A percentile compares a stretch with the other conserved stretches of the same genome.
Conservation (phyloP, 2,888 invertebrate genomes). For the Lycophotia porphyrea region DNA sequence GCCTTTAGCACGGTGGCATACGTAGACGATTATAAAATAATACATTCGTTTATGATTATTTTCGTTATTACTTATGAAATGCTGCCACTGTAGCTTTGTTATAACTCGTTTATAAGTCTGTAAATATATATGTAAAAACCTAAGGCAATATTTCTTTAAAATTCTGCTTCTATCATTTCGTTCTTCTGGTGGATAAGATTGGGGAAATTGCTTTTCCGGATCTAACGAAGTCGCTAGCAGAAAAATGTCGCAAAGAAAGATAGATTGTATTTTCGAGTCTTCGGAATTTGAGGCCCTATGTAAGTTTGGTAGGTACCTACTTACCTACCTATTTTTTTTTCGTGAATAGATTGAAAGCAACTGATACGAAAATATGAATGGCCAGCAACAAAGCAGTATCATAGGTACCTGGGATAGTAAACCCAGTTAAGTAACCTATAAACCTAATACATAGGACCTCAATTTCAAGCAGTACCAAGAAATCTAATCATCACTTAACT, state of each 20-base stretch:
- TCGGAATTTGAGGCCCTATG: background rate
- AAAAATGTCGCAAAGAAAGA: background rate
- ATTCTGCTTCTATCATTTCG: constrained; percentile 23
- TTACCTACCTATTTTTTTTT: background rate
- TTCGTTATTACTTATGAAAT: constrained; percentile 71
- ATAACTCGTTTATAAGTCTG: constrained; percentile 70
- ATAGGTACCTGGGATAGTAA: background rate
- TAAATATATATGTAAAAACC: constrained; percentile 56
- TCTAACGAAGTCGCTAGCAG: background rate
- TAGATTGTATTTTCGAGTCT: background rate
- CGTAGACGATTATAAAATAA: constrained; percentile 53
- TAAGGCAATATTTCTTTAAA: constrained; percentile 37
- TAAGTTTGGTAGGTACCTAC: constrained; percentile 3
- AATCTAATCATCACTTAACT: constrained; percentile 22
- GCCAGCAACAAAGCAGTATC: background rate
- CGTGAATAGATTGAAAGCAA: background rate
- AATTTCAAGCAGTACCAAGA: constrained; percentile 2
- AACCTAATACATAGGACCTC: constrained; percentile 7
- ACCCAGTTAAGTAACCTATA: background rate
- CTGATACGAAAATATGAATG: background rate
- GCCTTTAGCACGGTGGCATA: constrained; percentile 84
- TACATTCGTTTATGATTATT: constrained; percentile 63
- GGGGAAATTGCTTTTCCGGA: constrained; percentile 45
- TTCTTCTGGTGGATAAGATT: constrained; percentile 30
- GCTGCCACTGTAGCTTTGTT: constrained; percentile 85